Evolutionary conservation across 2,797 vertebrate genomes (phyloP).

Genomic region (Phylloscopus collybita): DNA sequence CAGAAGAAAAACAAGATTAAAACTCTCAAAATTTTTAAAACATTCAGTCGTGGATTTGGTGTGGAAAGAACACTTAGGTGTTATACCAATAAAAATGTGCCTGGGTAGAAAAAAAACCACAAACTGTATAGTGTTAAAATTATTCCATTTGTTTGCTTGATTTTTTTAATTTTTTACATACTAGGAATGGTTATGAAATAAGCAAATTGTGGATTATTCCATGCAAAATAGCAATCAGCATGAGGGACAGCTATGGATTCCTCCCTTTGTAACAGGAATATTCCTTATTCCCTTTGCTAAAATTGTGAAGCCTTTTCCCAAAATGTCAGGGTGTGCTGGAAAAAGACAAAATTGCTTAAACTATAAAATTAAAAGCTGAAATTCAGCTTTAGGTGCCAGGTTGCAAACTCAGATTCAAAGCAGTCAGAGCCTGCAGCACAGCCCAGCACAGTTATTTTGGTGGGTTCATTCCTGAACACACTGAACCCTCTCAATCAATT

Average conservation of each 20-base stretch:
- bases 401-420: background rate
- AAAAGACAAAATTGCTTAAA: conserved; percentile 24
- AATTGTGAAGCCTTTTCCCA: conserved; percentile 12
- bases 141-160: background rate
- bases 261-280: background rate
- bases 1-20: conserved; percentile 16
- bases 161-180: background rate
- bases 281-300: background rate
- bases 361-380: conserved; percentile 28
- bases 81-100: background rate
- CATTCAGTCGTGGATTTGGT: background rate
- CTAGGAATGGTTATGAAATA: background rate
- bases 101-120: background rate
- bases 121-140: background rate
- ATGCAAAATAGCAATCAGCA: background rate
- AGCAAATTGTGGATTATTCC: conserved; percentile 11
- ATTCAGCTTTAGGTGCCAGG: background rate
- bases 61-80: background rate
- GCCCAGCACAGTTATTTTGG: background rate
- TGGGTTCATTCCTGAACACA: background rate
- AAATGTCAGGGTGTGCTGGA: conserved; percentile 38
- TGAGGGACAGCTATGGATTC: background rate
- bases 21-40: conserved; percentile 23
- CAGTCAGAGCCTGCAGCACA: background rate
- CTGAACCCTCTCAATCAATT: background rate